Percentiles rank a stretch among this genome's conserved stretches.
Evolutionary conservation across 2,888 invertebrate genomes (phyloP).

Genomic region (Deilephila elpenor): DNA sequence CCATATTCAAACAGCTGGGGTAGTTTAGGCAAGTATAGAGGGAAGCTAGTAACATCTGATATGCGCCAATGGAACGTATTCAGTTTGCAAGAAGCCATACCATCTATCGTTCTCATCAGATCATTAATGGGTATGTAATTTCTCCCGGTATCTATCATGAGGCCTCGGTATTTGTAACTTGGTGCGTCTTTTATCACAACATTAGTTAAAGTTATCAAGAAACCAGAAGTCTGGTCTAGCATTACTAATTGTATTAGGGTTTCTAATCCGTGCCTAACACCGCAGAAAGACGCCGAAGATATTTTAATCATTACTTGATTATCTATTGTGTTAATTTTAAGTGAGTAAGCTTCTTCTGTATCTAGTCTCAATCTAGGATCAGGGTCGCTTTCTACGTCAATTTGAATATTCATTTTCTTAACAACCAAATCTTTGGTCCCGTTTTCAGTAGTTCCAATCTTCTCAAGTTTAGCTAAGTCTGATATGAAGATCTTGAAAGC

Average conservation of each 20-base stretch:
- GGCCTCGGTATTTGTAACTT: slow-evolving; percentile 89
- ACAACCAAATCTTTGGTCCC: slow-evolving; percentile 46
- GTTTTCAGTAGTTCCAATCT: slow-evolving; percentile 52
- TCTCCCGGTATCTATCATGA: slow-evolving; percentile 95
- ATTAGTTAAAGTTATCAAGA: slow-evolving; percentile 86
- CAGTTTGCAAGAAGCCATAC: slow-evolving; percentile 93
- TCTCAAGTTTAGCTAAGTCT: slow-evolving; percentile 76
- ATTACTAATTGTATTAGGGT: slow-evolving; percentile 90
- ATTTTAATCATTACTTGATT: slow-evolving; percentile 80
- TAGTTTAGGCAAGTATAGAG: slow-evolving; percentile 88
- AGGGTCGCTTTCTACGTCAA: slow-evolving; percentile 81
- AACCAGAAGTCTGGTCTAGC: slow-evolving; percentile 87
- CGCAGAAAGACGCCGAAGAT: slow-evolving; percentile 87
- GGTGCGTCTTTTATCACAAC: slow-evolving; percentile 90
- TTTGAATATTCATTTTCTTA: slow-evolving; percentile 68
- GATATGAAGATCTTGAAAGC: slow-evolving; percentile 80
- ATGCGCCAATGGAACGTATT: slow-evolving; percentile 97
- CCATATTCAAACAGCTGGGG: slow-evolving; percentile 91
- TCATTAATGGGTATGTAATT: slow-evolving; percentile 92
- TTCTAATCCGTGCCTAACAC: slow-evolving; percentile 90
- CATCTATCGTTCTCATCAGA: slow-evolving; percentile 90
- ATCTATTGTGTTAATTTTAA: slow-evolving; percentile 78
- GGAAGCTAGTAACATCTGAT: slow-evolving; percentile 95
- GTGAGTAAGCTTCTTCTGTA: slow-evolving; percentile 89
- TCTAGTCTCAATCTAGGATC: slow-evolving; percentile 85